Conservation (phyloP, 2,113 vertebrate genomes). For the Heterotilapia buettikoferi region DNA sequence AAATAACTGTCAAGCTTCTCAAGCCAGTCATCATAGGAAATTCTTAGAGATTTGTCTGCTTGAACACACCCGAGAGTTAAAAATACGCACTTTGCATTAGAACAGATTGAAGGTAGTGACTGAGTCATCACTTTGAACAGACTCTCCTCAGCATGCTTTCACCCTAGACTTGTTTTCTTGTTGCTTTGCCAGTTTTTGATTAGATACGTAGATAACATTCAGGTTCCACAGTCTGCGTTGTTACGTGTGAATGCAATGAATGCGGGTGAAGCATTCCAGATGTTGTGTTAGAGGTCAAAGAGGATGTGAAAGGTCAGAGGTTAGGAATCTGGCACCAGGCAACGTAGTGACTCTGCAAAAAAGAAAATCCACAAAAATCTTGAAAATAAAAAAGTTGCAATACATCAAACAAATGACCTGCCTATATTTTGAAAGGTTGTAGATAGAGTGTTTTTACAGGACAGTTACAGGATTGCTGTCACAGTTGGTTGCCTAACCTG, state of each 20-base stretch:
- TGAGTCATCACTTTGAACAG: conserved; percentile 5
- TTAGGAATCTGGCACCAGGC: not conserved
- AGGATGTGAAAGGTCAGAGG: not conserved
- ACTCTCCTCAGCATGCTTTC: not conserved
- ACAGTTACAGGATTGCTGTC: not conserved
- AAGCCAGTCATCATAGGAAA: not conserved
- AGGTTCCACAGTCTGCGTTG: not conserved
- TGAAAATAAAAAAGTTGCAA: not conserved
- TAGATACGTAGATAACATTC: conserved; percentile 2
- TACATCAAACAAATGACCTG: not conserved
- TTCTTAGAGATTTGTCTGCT: not conserved
- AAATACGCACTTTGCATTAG: not conserved
- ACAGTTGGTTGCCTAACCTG: not conserved
- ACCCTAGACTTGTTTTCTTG: conserved; percentile 1
- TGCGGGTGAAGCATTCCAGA: conserved; percentile 21
- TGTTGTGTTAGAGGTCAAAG: not conserved
- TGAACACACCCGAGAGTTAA: not conserved
- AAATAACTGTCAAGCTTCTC: not conserved
- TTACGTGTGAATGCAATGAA: not conserved
- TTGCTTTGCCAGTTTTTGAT: conserved; percentile 16
- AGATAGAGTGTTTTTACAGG: not conserved
- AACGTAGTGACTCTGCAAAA: not conserved
- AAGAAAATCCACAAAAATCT: not conserved
- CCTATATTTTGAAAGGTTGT: not conserved
- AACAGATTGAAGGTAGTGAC: conserved; percentile 14